Evolutionary conservation across 2,888 invertebrate genomes (phyloP).

Genomic region (Eupsilia transversa): DNA sequence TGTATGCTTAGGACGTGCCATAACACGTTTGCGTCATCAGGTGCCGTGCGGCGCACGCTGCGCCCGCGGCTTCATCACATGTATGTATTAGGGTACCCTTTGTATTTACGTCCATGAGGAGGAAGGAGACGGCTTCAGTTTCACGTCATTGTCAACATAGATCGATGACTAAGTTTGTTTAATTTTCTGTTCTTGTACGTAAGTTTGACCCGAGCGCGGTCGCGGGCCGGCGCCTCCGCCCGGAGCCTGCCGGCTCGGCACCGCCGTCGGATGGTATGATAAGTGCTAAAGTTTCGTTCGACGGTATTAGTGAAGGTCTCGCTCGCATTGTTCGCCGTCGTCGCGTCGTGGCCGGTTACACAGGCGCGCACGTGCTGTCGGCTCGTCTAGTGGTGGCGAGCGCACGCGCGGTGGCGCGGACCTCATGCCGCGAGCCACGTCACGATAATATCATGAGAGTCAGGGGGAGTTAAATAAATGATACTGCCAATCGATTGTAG

Average conservation of each 20-base stretch:
- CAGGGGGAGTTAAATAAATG: constrained; percentile 80
- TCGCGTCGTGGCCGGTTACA: constrained; percentile 14
- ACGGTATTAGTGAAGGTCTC: constrained; percentile 56
- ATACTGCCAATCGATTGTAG: constrained; percentile 90
- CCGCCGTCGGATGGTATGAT: constrained; percentile 56
- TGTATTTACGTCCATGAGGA: constrained; percentile 76
- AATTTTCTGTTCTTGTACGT: constrained; percentile 64
- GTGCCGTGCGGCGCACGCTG: constrained; percentile 21
- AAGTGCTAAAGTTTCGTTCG: constrained; percentile 64
- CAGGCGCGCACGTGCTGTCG: constrained; percentile 10
- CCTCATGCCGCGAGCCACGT: constrained; percentile 70
- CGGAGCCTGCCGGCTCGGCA: constrained; percentile 21
- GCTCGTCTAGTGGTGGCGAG: background rate
- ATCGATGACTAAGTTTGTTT: constrained; percentile 52
- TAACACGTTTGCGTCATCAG: constrained; percentile 70
- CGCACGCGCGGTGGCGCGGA: constrained; percentile 31
- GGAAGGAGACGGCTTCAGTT: constrained; percentile 65
- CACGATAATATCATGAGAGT: constrained; percentile 82
- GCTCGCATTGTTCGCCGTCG: constrained; percentile 48
- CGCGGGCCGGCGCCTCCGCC: constrained; percentile 24
- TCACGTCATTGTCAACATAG: constrained; percentile 54
- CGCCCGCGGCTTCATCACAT: constrained; percentile 60
- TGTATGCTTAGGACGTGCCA: constrained; percentile 79
- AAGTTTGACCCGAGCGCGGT: constrained; percentile 55
- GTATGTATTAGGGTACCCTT: constrained; percentile 72